Percentiles rank a stretch among this genome's conserved stretches.
phyloP scores from a whole-genome alignment of 2,113 vertebrate species.

The Panurus biarmicus region DNA sequence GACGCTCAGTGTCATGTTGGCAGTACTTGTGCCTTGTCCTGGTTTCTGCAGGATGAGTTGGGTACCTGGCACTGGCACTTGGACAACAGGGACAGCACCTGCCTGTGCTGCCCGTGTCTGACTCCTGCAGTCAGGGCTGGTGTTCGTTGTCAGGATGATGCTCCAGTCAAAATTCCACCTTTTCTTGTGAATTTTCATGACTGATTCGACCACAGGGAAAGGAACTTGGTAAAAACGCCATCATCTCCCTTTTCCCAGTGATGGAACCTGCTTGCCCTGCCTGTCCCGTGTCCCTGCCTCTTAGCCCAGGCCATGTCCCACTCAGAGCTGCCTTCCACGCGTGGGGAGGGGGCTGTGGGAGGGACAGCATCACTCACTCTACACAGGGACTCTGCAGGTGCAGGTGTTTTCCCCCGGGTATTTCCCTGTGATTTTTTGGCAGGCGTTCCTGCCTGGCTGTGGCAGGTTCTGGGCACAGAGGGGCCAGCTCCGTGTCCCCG shows the following conservation, averaged over 20 bases:
- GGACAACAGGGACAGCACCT: background rate
- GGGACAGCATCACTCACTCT: fast-evolving
- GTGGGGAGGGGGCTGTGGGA: background rate
- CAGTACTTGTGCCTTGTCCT: fast-evolving
- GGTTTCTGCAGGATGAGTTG: background rate
- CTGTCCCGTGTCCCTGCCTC: background rate
- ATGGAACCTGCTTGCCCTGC: background rate
- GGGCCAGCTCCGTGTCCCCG: background rate
- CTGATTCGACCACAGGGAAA: fast-evolving
- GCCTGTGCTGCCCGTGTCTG: fast-evolving
- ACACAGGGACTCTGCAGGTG: fast-evolving
- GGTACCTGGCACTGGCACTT: background rate
- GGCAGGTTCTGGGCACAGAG: background rate
- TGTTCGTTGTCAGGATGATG: background rate
- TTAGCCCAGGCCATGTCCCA: fast-evolving
- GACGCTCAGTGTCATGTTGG: background rate
- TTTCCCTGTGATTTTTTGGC: background rate
- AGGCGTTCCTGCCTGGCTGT: background rate
- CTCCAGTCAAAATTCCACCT: background rate
- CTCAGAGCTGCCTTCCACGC: fast-evolving
- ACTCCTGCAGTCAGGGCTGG: background rate
- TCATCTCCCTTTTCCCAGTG: fast-evolving
- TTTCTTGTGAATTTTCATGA: background rate
- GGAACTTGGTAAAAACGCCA: background rate
- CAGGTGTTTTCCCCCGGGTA: fast-evolving